Percentiles rank a stretch among this genome's conserved stretches.
These are phyloP conservation scores for Alaudala cheleensis DNA, from an alignment of 2,113 vertebrate genomes.

Conservation along the genomic window DNA sequence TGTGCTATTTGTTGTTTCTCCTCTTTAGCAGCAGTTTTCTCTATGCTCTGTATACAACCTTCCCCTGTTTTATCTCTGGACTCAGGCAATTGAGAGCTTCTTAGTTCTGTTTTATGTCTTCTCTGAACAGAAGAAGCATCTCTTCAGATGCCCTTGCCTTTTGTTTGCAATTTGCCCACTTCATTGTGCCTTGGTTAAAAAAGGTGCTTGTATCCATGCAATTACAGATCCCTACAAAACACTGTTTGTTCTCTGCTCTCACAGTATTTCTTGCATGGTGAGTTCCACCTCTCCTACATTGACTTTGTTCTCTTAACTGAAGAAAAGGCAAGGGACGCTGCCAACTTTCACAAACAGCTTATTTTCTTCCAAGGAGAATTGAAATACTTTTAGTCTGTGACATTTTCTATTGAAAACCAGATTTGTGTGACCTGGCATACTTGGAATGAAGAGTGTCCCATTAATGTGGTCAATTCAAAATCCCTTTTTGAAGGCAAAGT, in stretches of 20 bases:
- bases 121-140: not conserved
- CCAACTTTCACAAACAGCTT: not conserved
- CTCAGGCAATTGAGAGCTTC: not conserved
- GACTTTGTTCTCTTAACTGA: not conserved
- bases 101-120: not conserved
- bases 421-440: not conserved
- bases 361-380: not conserved
- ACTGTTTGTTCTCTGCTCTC: not conserved
- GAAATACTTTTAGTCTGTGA: not conserved
- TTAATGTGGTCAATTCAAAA: not conserved
- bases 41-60: fast-evolving
- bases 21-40: not conserved
- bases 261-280: not conserved
- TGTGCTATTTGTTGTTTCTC: not conserved
- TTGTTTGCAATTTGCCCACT: not conserved
- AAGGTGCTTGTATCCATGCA: not conserved
- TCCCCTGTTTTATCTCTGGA: not conserved
- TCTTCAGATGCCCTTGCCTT: not conserved
- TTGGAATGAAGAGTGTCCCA: not conserved
- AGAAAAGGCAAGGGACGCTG: not conserved
- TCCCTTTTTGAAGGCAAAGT: not conserved
- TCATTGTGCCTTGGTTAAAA: not conserved
- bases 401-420: slow-evolving; percentile 13
- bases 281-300: not conserved
- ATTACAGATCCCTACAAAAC: not conserved